Evolutionary conservation across 2,888 invertebrate genomes (phyloP).

Genomic region (Selenia dentaria): DNA sequence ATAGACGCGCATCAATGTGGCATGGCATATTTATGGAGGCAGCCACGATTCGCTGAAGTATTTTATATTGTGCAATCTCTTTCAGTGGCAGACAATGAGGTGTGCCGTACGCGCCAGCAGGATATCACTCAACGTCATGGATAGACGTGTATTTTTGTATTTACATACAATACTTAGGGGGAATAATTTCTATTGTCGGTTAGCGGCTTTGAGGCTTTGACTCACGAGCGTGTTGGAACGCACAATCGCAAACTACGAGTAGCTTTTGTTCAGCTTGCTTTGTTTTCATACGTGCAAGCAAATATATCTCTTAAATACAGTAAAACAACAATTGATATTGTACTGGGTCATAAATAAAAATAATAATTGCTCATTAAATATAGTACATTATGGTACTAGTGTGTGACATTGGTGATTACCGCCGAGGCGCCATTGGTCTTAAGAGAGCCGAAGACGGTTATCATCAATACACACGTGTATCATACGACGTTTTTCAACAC

Average conservation of each 20-base stretch:
- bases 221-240: constrained; percentile 16
- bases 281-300: too few species aligned
- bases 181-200: constrained; percentile 24
- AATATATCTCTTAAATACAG: too few species aligned
- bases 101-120: constrained; percentile 39
- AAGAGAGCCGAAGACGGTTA: too few species aligned
- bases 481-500: too few species aligned
- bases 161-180: constrained; percentile 25
- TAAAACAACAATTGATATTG: too few species aligned
- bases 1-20: constrained; percentile 29
- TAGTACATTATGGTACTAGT: too few species aligned
- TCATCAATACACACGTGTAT: too few species aligned
- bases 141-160: constrained; percentile 68
- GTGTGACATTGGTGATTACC: too few species aligned
- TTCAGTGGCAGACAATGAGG: constrained; percentile 76
- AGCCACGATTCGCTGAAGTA: constrained; percentile 26
- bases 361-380: too few species aligned
- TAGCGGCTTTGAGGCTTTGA: constrained; percentile 35
- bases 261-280: constrained; percentile 3
- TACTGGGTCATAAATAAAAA: too few species aligned
- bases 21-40: neutral
- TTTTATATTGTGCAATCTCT: constrained; percentile 50
- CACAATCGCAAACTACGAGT: constrained; percentile 15
- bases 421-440: too few species aligned
- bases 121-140: constrained; percentile 80